Conservation (phyloP, 37 sponge, comb jelly and placozoan genomes). For the Aplysina aerophoba region DNA sequence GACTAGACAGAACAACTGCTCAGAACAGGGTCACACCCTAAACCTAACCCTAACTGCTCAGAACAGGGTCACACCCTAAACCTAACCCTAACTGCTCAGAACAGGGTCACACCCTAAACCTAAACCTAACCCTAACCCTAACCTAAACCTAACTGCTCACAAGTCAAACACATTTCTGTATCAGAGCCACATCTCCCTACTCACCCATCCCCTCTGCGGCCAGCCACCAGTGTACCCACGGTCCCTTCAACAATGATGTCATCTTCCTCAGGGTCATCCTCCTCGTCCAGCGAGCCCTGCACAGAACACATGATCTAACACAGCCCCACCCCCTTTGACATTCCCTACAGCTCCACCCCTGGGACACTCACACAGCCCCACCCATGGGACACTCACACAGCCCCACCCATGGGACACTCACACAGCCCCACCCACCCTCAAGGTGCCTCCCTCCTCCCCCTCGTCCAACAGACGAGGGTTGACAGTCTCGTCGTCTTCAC, state of each 20-base stretch:
- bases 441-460: neutral
- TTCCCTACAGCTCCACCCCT: neutral
- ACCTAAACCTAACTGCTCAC: too few species aligned
- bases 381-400: neutral
- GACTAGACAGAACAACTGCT: too few species aligned
- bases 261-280: constrained; percentile 16
- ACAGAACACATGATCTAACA: neutral
- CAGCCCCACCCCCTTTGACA: neutral
- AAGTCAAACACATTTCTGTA: neutral
- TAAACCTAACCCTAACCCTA: too few species aligned
- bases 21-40: too few species aligned
- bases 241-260: neutral
- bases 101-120: too few species aligned
- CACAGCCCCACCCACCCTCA: constrained; percentile 2
- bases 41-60: too few species aligned
- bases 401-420: neutral
- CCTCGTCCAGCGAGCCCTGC: constrained; percentile 27
- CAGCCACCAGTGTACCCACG: constrained; percentile 4
- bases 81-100: too few species aligned
- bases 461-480: constrained; percentile 11
- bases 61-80: too few species aligned
- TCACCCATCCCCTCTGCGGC: neutral
- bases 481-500: constrained; percentile 70
- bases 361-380: neutral
- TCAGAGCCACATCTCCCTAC: neutral